Conservation (phyloP, 2,113 vertebrate genomes). For the Silurus glanis region DNA sequence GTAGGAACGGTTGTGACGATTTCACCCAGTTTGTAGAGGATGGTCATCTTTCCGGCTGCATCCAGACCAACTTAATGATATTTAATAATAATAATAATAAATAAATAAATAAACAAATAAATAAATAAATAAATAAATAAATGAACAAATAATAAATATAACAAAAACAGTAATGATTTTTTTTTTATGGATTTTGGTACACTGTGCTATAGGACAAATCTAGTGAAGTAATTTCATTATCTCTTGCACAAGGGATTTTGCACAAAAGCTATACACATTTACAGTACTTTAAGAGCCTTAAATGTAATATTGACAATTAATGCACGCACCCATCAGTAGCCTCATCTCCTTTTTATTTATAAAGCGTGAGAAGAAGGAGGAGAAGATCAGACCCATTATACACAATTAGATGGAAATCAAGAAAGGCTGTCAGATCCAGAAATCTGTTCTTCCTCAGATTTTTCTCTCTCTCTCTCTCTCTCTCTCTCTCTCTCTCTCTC, state of each 20-base stretch:
- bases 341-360: constrained; percentile 83
- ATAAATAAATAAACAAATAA: too few species aligned
- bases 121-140: too few species aligned
- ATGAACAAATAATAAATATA: too few species aligned
- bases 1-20: constrained; percentile 81
- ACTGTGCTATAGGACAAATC: accelerated
- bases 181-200: too few species aligned
- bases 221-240: neutral
- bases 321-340: constrained; percentile 83
- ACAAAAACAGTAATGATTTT: too few species aligned
- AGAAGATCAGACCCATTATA: constrained; percentile 81
- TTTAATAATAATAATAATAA: too few species aligned
- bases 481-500: neutral
- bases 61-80: constrained; percentile 82
- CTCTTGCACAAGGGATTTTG: too few species aligned
- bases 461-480: neutral
- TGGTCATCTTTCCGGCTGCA: constrained; percentile 81
- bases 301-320: neutral
- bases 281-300: neutral
- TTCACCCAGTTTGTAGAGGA: constrained; percentile 82
- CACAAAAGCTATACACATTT: neutral
- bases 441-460: neutral
- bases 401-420: too few species aligned
- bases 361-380: constrained; percentile 75
- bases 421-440: neutral